phyloP scores from a whole-genome alignment of 2,113 vertebrate genomes.

The Blennius ocellaris region DNA sequence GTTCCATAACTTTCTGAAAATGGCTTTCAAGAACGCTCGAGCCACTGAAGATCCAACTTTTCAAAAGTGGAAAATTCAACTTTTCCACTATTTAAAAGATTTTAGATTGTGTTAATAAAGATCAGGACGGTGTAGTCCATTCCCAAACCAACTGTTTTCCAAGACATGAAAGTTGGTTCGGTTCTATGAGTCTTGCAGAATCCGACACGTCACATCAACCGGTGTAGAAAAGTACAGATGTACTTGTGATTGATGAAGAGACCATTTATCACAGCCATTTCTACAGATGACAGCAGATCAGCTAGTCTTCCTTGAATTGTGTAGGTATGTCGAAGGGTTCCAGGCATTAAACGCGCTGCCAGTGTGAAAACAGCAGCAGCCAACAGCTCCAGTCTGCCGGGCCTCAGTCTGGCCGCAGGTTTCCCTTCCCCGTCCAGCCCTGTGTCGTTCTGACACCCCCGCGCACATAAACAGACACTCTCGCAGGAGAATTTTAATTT shows the following conservation, averaged over 20 bases:
- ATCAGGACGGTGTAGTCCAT: no score
- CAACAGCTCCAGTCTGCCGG: constrained; percentile 34
- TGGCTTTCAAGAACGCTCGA: no score
- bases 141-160: no score
- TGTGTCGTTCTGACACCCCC: constrained; percentile 31
- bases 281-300: constrained; percentile 51
- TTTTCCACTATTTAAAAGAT: no score
- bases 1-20: no score
- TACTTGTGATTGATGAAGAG: neutral
- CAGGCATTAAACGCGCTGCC: constrained; percentile 44
- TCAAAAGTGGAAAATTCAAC: no score
- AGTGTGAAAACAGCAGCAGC: constrained; percentile 66
- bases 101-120: no score
- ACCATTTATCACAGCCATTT: constrained; percentile 22
- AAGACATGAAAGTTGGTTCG: no score
- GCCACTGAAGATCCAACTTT: no score
- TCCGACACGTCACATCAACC: no score
- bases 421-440: constrained; percentile 48
- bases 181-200: no score
- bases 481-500: constrained; percentile 62
- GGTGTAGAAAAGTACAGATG: no score
- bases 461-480: constrained; percentile 40
- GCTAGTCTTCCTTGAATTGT: constrained; percentile 21
- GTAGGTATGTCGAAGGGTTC: constrained; percentile 55
- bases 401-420: constrained; percentile 13